Base-by-base conservation (phyloP, 2,888 invertebrate genomes). In the Agriopis aurantiaria region DNA sequence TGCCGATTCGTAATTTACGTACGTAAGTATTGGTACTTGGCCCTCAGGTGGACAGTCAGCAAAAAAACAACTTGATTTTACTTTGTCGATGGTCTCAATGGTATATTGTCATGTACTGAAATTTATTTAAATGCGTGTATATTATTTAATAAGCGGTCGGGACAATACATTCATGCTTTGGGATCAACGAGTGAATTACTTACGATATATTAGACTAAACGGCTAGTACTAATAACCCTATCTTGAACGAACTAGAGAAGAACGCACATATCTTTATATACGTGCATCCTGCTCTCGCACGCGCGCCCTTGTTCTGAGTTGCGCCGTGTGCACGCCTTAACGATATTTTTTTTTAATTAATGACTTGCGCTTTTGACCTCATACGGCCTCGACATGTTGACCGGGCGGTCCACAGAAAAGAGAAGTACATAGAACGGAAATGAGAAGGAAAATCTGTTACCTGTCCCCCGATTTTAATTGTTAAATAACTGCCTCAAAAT, bases 41-140 rank as follows among this genome's bases (percentile, higher is more conserved):
- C 45, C 17, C 17, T 69, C 78, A 74, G 80, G 82, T 84, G 72
- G 84, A 85, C 84, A 86, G 78, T 84, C 82, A 71, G 80, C 77
- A 73, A 69, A 73, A 65, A 73, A 73, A 75, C 0, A 23, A 14
- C 11, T 48, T 53, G 69, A 67, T 56, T 23, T 33, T 33, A 33
- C 33, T 33, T 33, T 33, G 33, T 33, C 33, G 17, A 23, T 1
- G 33, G 10, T 55, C 51, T 58, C 45, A 66, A 58, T 63, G 46
- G 33, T 43, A 55, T 65, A 65, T 67, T 62, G 49, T 65, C 55
- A 68, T 58, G 60, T 60, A 55, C 61, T 56, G 41, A 46, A 51
- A 65, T 65, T 65, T 46, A 56, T 33, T 17, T 69, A 69, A 69
- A 69, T 69, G 69, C 69, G 62, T 56, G 65, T 7, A 12, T 33